Evolutionary conservation across 2,888 invertebrate species (phyloP).

Genomic region (Pristionchus maxplancki): DNA sequence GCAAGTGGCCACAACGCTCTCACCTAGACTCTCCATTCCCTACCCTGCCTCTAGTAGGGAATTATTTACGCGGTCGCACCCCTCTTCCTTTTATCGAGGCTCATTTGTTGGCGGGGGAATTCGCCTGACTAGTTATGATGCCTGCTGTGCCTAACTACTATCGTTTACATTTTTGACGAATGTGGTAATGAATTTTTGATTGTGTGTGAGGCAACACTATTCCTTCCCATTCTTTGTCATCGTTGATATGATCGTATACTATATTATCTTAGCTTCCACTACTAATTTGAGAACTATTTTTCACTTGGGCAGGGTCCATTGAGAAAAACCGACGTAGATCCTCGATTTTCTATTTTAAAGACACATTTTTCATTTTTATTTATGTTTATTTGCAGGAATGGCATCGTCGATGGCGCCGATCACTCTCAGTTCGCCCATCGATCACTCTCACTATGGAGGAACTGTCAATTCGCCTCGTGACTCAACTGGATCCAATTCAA

Average conservation of each 20-base stretch:
- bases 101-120: constrained; percentile 11
- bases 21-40: background rate
- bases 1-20: background rate
- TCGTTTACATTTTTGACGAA: background rate
- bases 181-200: background rate
- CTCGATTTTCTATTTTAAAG: too few species aligned
- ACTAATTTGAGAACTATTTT: too few species aligned
- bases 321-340: too few species aligned
- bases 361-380: too few species aligned
- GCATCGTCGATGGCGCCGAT: constrained; percentile 28
- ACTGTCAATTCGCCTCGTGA: constrained; percentile 56
- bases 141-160: background rate
- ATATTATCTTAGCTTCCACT: too few species aligned
- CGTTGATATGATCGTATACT: too few species aligned
- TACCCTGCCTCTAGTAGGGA: background rate
- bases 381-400: constrained; percentile 44
- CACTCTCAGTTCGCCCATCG: constrained; percentile 12
- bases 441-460: constrained; percentile 35
- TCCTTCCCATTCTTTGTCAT: too few species aligned
- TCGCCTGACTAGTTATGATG: background rate
- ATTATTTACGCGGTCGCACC: background rate
- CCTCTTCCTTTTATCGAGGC: constrained; percentile 18
- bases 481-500: constrained; percentile 67
- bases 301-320: too few species aligned
- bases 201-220: too few species aligned